Evolutionary conservation across 2,113 vertebrate genomes (phyloP).

Genomic region (Calidris pugnax): DNA sequence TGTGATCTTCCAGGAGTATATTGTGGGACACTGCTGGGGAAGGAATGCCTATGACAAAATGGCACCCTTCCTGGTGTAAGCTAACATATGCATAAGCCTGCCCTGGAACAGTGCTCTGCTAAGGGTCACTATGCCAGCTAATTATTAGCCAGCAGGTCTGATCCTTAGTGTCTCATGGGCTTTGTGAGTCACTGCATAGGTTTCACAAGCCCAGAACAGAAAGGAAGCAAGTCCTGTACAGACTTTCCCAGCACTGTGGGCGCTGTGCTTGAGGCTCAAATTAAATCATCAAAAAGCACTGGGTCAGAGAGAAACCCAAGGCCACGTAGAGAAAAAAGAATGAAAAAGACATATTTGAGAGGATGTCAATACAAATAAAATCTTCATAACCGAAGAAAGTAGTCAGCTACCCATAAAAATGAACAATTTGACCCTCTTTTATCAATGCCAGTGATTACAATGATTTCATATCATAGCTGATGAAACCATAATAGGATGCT

Average conservation of each 20-base stretch:
- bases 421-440: not conserved
- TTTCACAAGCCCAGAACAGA: not conserved
- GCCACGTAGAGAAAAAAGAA: not conserved
- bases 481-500: not conserved
- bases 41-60: not conserved
- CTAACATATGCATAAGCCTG: not conserved
- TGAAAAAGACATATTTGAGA: not conserved
- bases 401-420: constrained; percentile 8
- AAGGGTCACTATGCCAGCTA: not conserved
- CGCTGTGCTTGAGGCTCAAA: not conserved
- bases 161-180: too few relatives aligned
- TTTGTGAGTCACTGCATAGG: not conserved
- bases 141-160: not conserved
- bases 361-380: not conserved
- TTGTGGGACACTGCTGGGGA: not conserved
- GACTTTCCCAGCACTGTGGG: not conserved
- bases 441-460: not conserved
- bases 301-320: not conserved
- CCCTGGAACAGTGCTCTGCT: not conserved
- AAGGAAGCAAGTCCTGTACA: not conserved
- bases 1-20: not conserved
- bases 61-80: not conserved
- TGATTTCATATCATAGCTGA: not conserved
- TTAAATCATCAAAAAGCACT: not conserved
- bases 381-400: not conserved